Evolutionary conservation across 2,797 vertebrate genomes (phyloP), one percentile per base, ranked within the genome.

Genomic region (Botia kubotai): DNA sequence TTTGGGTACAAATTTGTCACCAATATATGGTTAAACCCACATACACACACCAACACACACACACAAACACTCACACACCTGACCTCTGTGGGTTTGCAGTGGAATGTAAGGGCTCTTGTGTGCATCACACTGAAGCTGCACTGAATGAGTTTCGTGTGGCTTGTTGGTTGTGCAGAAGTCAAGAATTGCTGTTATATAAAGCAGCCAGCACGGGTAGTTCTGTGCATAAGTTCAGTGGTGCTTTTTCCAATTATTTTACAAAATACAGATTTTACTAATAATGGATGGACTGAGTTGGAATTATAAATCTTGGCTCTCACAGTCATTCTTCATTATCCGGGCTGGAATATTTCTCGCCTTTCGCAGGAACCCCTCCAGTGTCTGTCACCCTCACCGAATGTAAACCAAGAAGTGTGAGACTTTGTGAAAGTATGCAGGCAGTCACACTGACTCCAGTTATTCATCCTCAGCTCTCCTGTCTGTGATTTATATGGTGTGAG

Each of bases 41-140:
- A 39, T 7, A 36, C 33, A 36, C 33, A 36, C 33, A 36, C 63
- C 8, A 63, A 68, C 46, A 50, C 33, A 16, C 17, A 19, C 43
- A 46, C 60, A 19, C 57, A n/a, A 48, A 23, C 53, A 60, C n/a
- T 43, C 58, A 50, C 58, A 63, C 66, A 50, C 62, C 58, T 79
- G 77, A 79, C 69, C 77, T 26, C 55, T 58, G 70, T 67, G 81
- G 77, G 70, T 70, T 74, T 71, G 39, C 62, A 76, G 60, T 26
- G 65, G 71, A 14, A 55, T 69, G 70, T 77, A 43, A 83, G 75
- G 36, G 75, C 75, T 57, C 83, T 81, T 79, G 43, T 77, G 69
- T 58, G 29, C 58, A 33, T 72, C 58, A 78, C 65, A 72, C 58
- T 79, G 69, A 65, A 72, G 77, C 67, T 78, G 19, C 2, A 52